Percentiles rank a stretch among this genome's conserved stretches.
phyloP scores from a whole-genome alignment of 2,797 vertebrate species.

The Crocodylus rhombifer region DNA sequence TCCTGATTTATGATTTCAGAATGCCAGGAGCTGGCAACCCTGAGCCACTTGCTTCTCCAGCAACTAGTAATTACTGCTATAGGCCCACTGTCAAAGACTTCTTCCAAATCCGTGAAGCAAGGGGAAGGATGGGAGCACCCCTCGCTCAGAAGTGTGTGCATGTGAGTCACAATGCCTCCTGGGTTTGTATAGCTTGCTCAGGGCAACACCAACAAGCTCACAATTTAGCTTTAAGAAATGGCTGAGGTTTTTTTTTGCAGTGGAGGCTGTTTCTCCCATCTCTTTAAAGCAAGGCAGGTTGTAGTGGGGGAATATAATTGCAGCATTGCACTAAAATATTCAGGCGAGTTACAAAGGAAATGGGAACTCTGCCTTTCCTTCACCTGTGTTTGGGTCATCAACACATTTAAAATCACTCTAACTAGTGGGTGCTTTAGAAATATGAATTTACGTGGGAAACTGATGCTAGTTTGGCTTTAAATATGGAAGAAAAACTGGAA shows the following conservation, averaged over 20 bases:
- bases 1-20: conserved; percentile 53
- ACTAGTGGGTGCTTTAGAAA: background rate
- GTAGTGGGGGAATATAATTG: rapidly evolving
- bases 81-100: background rate
- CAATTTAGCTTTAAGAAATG: rapidly evolving
- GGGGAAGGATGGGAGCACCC: conserved; percentile 48
- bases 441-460: background rate
- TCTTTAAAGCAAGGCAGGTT: rapidly evolving
- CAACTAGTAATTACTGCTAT: background rate
- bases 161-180: conserved; percentile 37
- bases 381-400: background rate
- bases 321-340: background rate
- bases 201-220: background rate
- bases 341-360: background rate
- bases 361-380: background rate
- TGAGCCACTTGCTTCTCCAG: background rate
- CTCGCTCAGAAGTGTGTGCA: conserved; percentile 45
- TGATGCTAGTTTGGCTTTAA: background rate
- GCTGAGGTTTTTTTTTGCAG: rapidly evolving
- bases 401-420: background rate
- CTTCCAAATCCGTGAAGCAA: conserved; percentile 18
- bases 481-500: background rate
- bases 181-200: background rate
- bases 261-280: rapidly evolving
- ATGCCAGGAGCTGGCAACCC: conserved; percentile 43